phyloP scores from a whole-genome alignment of 2,888 invertebrate species.

The Diplolepis rosae region DNA sequence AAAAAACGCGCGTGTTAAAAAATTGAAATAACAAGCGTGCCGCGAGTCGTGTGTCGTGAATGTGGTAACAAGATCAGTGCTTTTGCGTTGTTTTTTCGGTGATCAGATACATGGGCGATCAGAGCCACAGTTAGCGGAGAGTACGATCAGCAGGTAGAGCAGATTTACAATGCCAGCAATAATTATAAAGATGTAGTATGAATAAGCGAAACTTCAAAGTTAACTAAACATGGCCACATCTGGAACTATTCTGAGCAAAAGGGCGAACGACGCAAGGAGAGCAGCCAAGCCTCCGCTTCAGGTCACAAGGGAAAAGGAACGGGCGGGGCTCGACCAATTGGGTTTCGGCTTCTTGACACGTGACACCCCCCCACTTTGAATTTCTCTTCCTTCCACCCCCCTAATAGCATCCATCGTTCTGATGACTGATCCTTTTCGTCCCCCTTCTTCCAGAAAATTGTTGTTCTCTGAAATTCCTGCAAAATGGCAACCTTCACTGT shows the following conservation, averaged over 20 bases:
- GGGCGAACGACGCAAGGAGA: slow-evolving; percentile 46
- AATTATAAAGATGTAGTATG: slow-evolving; percentile 50
- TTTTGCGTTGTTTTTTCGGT: slow-evolving; percentile 26
- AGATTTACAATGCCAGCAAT: slow-evolving; percentile 53
- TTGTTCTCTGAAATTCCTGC: slow-evolving; percentile 25
- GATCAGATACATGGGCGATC: slow-evolving; percentile 32
- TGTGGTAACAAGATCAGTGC: slow-evolving; percentile 8
- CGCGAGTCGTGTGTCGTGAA: slow-evolving; percentile 28
- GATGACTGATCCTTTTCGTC: not conserved
- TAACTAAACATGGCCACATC: slow-evolving; percentile 74
- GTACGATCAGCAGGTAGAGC: slow-evolving; percentile 63
- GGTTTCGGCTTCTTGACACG: slow-evolving; percentile 47
- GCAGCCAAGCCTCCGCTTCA: slow-evolving; percentile 23
- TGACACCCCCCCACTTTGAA: slow-evolving; percentile 42
- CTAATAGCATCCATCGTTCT: slow-evolving; percentile 13
- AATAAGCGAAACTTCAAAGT: slow-evolving; percentile 70
- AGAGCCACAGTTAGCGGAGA: slow-evolving; percentile 60
- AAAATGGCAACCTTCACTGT: slow-evolving; percentile 10
- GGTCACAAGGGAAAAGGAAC: slow-evolving; percentile 49
- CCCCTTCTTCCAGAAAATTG: not conserved
- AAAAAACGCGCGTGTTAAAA: slow-evolving; percentile 11
- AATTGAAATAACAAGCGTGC: slow-evolving; percentile 7
- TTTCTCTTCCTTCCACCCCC: slow-evolving; percentile 38
- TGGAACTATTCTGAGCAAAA: slow-evolving; percentile 72
- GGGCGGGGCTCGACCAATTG: slow-evolving; percentile 53